A percentile compares a stretch with the other conserved stretches of the same genome.
Conservation (phyloP, 2,113 vertebrate species). For the Phoenicopterus ruber region DNA sequence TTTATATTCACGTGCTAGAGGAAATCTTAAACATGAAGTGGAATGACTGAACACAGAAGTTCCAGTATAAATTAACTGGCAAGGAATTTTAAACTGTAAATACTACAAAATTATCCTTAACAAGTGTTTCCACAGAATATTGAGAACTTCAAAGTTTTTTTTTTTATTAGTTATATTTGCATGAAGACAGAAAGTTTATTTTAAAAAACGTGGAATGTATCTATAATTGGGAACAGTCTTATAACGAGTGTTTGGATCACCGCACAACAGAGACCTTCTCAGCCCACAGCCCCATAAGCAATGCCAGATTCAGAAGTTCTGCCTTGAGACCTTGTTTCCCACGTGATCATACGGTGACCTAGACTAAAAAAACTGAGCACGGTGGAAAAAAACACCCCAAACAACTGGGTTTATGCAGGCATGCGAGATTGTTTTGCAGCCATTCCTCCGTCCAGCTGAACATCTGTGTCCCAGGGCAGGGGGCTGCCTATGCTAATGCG, state of each 20-base stretch:
- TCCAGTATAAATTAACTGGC: background rate
- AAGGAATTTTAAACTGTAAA: background rate
- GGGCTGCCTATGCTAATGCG: background rate
- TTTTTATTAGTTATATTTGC: background rate
- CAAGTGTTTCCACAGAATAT: background rate
- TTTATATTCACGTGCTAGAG: background rate
- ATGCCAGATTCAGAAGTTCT: background rate
- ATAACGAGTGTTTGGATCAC: background rate
- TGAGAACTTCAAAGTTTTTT: background rate
- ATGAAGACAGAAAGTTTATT: background rate
- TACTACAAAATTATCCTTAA: background rate
- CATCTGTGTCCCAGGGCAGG: background rate
- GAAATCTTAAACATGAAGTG: background rate
- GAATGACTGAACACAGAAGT: background rate
- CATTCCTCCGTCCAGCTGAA: background rate
- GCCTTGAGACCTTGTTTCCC: background rate
- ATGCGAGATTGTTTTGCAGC: background rate
- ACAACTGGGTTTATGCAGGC: background rate
- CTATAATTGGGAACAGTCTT: background rate
- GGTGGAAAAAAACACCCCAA: background rate
- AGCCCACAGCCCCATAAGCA: background rate
- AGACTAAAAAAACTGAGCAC: background rate
- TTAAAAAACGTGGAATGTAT: background rate
- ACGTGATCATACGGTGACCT: rapidly evolving
- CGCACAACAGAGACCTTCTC: background rate